Conservation (phyloP, 2,888 invertebrate species). For the Andrena praecox region DNA sequence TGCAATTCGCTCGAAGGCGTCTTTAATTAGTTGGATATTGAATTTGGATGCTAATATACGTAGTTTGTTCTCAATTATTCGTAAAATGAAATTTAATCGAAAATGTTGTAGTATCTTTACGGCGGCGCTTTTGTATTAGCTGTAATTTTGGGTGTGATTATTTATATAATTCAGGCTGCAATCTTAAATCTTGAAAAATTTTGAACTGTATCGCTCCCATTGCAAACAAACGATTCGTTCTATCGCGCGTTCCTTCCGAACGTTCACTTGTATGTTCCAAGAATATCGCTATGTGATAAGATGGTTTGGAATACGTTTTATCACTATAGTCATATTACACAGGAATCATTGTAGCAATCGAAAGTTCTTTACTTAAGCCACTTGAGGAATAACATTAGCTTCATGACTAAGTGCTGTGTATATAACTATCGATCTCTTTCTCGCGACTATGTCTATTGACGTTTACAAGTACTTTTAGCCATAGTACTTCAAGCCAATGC, state of each 20-base stretch:
- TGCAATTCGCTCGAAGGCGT: not conserved
- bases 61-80: not conserved
- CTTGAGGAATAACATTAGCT: not conserved
- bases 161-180: not conserved
- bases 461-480: not conserved
- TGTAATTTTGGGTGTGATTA: too few relatives aligned
- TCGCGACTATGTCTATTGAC: not conserved
- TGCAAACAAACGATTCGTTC: not conserved
- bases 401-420: not conserved
- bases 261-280: not conserved
- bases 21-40: not conserved
- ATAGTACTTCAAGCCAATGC: not conserved
- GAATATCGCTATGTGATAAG: constrained; percentile 2
- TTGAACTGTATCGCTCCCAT: not conserved
- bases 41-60: not conserved
- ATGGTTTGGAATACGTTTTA: not conserved
- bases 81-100: not conserved
- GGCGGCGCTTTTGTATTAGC: too few relatives aligned
- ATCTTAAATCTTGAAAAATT: not conserved
- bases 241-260: not conserved
- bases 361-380: not conserved
- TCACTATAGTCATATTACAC: not conserved
- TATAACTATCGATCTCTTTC: constrained; percentile 12
- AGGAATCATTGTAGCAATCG: not conserved
- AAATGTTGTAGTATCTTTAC: not conserved